These are phyloP conservation scores for Ophioderma brevispina DNA, from an alignment of 35 echinoderm and acorn worm species.

Conservation along the genomic window DNA sequence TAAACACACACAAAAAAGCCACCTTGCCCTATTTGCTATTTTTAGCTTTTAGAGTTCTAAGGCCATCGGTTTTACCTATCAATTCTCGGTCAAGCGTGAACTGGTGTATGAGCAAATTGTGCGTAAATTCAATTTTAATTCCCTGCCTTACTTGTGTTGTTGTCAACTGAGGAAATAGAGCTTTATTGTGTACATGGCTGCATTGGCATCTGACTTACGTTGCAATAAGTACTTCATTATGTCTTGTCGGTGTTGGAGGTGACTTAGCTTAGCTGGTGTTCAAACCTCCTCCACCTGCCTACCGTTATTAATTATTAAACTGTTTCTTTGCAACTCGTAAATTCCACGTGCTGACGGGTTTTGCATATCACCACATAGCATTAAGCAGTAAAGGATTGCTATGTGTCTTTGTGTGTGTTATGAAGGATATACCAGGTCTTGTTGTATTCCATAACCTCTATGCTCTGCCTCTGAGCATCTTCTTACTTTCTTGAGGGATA, in stretches of 20 bases:
- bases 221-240: neutral
- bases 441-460: neutral
- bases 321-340: neutral
- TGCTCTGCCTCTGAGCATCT: neutral
- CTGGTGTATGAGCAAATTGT: neutral
- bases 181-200: neutral
- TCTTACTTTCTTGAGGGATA: neutral
- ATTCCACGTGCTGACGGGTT: neutral
- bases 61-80: neutral
- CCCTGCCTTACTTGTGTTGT: neutral
- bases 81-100: constrained; percentile 9
- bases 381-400: too few relatives aligned
- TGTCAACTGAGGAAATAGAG: neutral
- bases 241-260: neutral
- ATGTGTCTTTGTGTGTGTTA: too few relatives aligned
- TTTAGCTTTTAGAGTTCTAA: neutral
- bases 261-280: neutral
- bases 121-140: neutral
- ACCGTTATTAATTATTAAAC: neutral
- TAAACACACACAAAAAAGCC: too few relatives aligned
- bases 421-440: neutral
- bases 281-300: neutral
- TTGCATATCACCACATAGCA: neutral
- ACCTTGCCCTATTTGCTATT: too few relatives aligned
- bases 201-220: neutral